Evolutionary conservation across 2,113 vertebrate genomes (phyloP).

Genomic region (Talpa occidentalis): DNA sequence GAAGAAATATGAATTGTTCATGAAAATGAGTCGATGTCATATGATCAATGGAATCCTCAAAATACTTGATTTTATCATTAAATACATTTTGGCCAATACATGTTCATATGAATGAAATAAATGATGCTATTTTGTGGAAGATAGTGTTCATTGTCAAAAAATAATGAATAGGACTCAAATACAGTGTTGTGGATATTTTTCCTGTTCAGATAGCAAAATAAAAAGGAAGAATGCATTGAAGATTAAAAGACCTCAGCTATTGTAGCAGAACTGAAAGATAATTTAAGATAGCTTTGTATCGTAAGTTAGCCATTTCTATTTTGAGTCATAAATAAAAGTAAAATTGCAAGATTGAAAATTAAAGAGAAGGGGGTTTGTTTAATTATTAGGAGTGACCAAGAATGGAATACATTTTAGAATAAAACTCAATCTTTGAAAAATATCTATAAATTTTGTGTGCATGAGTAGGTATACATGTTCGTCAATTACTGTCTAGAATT

Average conservation of each 20-base stretch:
- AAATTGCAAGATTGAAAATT: not conserved
- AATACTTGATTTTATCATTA: constrained; percentile 86
- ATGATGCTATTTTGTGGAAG: constrained; percentile 61
- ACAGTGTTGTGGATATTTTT: constrained; percentile 42
- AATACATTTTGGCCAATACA: constrained; percentile 84
- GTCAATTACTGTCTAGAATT: not conserved
- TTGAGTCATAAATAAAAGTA: constrained; percentile 45
- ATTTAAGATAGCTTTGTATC: constrained; percentile 26
- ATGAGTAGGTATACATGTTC: not conserved
- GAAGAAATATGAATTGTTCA: constrained; percentile 84
- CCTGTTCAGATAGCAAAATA: constrained; percentile 56
- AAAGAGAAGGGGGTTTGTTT: not conserved
- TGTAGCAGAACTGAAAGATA: constrained; percentile 44
- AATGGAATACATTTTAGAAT: not conserved
- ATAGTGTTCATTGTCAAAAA: constrained; percentile 58
- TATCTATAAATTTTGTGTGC: not conserved
- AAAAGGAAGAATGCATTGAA: constrained; percentile 18
- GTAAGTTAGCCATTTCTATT: constrained; percentile 29
- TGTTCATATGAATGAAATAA: constrained; percentile 80
- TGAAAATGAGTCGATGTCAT: constrained; percentile 79
- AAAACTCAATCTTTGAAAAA: constrained; percentile 39
- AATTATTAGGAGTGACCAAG: not conserved
- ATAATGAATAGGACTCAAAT: constrained; percentile 63
- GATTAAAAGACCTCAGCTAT: constrained; percentile 49
- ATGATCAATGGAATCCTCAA: constrained; percentile 86